Base-by-base conservation (phyloP, 2,113 vertebrate species). In the Hiodon alosoides region DNA sequence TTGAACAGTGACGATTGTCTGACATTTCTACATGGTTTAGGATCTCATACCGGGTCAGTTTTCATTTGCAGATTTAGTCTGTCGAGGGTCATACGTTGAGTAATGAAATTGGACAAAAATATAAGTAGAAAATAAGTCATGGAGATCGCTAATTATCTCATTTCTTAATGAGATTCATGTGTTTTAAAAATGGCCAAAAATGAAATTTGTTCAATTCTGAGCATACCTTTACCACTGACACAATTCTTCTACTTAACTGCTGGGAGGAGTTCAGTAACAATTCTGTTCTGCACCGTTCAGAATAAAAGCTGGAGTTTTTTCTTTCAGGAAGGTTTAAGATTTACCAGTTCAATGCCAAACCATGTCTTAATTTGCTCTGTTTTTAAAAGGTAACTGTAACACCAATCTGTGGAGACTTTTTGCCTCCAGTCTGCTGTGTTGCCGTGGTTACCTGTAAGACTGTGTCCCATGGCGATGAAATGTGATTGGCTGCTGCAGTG, bases 271-370 rank as follows among this genome's bases (percentile, higher is more conserved):
- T 4, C 16, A 64, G 46, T 47, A 67, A 47, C 4, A 14, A 10
- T 60, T 8, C 59, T 60, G 46, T 17, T 47, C 47, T 47, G 6
- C 5, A 8, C 78, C 48, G 5, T 82, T 78, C 2, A 2, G 51
- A 79, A 10, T 64, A 59, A 50, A 82, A 87, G 85, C 85, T 55
- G 85, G 82, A 75, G 82, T 85, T 84, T 80, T 70, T 48, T 77
- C 65, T 53, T 5, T 71, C 14, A 4, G 62, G 72, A 67, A 7
- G 77, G 75, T 77, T 64, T 11, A 7, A 77, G 51, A 6, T 76
- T 83, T 84, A 67, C 76, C 83, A 52, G 55, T 76, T 66, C 55
- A 75, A 84, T 86, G 84, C 83, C 87, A 90, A 87, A 87, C 73
- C 52, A 71, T 72, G 53, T 59, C 58, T 71, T 73, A 71, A 81